phyloP scores from a whole-genome alignment of 2,797 vertebrate genomes.

The Esox masquinongy region DNA sequence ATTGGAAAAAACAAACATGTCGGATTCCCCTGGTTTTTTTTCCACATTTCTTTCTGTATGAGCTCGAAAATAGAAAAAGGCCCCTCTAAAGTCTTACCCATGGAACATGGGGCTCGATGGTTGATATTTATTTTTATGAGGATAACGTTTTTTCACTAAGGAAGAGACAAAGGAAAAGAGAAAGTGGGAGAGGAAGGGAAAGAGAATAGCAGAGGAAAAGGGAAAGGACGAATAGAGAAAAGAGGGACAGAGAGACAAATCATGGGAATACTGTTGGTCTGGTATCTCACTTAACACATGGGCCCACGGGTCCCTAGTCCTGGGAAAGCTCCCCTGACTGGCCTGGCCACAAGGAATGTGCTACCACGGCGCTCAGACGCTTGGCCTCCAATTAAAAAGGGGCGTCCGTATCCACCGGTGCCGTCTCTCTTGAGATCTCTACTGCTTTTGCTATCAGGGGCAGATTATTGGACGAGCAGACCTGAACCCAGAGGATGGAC shows the following conservation, averaged over 20 bases:
- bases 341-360: constrained; percentile 74
- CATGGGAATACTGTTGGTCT: constrained; percentile 76
- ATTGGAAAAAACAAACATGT: neutral
- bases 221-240: neutral
- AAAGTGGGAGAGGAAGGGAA: constrained; percentile 16
- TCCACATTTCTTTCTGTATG: constrained; percentile 36
- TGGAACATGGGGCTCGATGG: constrained; percentile 46
- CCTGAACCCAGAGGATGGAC: constrained; percentile 50
- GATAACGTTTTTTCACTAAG: constrained; percentile 65
- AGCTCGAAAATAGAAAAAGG: constrained; percentile 34
- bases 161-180: constrained; percentile 45
- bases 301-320: constrained; percentile 69
- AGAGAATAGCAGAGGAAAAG: neutral
- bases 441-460: constrained; percentile 81
- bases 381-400: constrained; percentile 78
- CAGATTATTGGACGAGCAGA: constrained; percentile 76
- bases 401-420: constrained; percentile 73
- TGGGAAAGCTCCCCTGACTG: constrained; percentile 74
- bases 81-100: constrained; percentile 32
- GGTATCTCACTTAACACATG: constrained; percentile 78
- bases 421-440: constrained; percentile 72
- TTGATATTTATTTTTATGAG: constrained; percentile 44
- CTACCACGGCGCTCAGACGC: constrained; percentile 73
- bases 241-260: constrained; percentile 47
- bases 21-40: constrained; percentile 9